These are phyloP conservation scores for Sphenopsis melanotis DNA, from an alignment of 2,797 vertebrate species.

Conservation along the genomic window DNA sequence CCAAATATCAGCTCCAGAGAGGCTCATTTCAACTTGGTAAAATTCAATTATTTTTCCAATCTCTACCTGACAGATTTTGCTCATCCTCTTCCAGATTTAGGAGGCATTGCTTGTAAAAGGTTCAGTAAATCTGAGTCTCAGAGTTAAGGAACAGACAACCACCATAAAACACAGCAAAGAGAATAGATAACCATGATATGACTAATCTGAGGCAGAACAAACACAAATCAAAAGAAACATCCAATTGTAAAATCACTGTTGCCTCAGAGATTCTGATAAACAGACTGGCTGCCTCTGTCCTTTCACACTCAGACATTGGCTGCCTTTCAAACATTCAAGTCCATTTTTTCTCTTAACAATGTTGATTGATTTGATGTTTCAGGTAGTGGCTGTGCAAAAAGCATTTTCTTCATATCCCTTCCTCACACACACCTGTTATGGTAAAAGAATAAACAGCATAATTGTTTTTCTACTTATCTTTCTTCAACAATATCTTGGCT, in stretches of 20 bases:
- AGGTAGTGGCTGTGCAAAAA: neutral
- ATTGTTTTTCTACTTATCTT: neutral
- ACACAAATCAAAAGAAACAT: neutral
- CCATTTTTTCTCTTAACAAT: neutral
- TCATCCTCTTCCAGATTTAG: neutral
- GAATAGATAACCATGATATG: neutral
- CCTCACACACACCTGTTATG: fast-evolving
- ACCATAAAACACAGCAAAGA: neutral
- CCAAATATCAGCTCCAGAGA: neutral
- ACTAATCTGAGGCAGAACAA: neutral
- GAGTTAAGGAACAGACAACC: neutral
- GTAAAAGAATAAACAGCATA: neutral
- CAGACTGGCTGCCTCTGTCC: neutral
- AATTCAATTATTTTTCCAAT: slow-evolving; percentile 4
- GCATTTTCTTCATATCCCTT: neutral
- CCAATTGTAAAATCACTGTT: neutral
- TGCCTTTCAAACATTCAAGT: neutral
- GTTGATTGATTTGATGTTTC: neutral
- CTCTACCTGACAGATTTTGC: neutral
- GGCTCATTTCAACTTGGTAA: neutral
- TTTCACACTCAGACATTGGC: neutral
- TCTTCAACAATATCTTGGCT: neutral
- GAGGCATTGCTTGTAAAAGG: neutral
- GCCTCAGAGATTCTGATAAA: neutral
- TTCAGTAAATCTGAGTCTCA: neutral